These are phyloP conservation scores for Steatocranus sp. DNA, from an alignment of 2,797 vertebrate species.

Conservation along the genomic window DNA sequence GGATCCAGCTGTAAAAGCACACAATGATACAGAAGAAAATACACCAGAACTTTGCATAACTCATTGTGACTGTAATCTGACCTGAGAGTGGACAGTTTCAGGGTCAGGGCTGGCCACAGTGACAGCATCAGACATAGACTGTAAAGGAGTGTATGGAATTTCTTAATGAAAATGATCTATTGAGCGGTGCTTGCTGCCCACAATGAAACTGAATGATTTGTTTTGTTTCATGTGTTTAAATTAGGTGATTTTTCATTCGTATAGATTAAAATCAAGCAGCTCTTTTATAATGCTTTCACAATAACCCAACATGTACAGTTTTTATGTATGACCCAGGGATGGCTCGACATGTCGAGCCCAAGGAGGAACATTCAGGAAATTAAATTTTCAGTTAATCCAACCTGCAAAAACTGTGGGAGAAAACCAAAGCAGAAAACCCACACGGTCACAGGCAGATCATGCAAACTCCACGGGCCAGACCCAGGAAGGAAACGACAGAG, in stretches of 20 bases:
- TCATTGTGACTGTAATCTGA: not conserved
- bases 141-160: not conserved
- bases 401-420: not conserved
- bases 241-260: not conserved
- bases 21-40: conserved; percentile 43
- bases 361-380: not conserved
- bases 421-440: not conserved
- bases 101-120: not conserved
- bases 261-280: not conserved
- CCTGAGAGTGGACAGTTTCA: not conserved
- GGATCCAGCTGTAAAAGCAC: conserved; percentile 70
- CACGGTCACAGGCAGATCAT: not conserved
- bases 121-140: not conserved
- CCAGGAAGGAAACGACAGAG: not conserved
- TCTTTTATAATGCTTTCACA: not conserved
- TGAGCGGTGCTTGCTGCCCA: not conserved
- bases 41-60: conserved; percentile 6
- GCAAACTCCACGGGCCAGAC: not conserved
- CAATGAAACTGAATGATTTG: not conserved
- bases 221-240: not conserved
- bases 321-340: rapidly evolving
- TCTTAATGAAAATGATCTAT: not conserved
- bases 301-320: not conserved
- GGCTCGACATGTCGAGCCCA: not conserved
- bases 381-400: not conserved